These are phyloP conservation scores for Hippasteria phrygiana DNA, from an alignment of 53 echinoderm and acorn worm genomes.

Conservation along the genomic window DNA sequence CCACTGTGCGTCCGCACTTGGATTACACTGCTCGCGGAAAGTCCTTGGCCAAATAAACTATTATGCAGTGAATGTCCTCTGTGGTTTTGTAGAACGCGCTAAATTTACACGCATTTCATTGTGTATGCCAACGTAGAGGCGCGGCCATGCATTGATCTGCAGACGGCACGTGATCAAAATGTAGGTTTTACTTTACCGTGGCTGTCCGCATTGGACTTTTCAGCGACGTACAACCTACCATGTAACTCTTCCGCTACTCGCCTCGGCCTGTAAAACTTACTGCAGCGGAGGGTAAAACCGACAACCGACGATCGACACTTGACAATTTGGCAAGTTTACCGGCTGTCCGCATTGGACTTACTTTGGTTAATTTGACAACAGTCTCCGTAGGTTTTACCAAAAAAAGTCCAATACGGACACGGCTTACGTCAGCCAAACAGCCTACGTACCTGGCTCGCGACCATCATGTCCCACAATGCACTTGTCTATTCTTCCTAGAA, in stretches of 20 bases:
- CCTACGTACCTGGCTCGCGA: conserved; percentile 61
- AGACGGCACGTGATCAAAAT: too few relatives aligned
- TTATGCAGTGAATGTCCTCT: too few relatives aligned
- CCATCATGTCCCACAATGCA: conserved; percentile 85
- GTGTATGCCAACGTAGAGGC: too few relatives aligned
- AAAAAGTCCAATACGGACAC: neutral
- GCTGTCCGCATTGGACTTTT: too few relatives aligned
- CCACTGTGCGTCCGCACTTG: too few relatives aligned
- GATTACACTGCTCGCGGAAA: too few relatives aligned
- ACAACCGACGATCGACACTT: neutral
- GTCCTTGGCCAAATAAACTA: too few relatives aligned
- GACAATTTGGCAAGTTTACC: neutral
- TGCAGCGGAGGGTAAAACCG: neutral
- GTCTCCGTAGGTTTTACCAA: neutral
- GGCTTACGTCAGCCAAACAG: neutral
- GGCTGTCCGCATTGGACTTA: neutral
- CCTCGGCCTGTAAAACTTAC: neutral
- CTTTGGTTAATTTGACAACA: neutral
- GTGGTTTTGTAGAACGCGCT: too few relatives aligned
- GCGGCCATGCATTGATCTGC: too few relatives aligned
- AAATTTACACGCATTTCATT: too few relatives aligned
- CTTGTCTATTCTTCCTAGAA: conserved; percentile 67
- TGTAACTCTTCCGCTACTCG: neutral
- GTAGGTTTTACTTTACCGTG: too few relatives aligned
- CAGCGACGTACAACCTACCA: too few relatives aligned